Conservation (phyloP, 2,888 invertebrate genomes). For the Sylvicola fuscatus region DNA sequence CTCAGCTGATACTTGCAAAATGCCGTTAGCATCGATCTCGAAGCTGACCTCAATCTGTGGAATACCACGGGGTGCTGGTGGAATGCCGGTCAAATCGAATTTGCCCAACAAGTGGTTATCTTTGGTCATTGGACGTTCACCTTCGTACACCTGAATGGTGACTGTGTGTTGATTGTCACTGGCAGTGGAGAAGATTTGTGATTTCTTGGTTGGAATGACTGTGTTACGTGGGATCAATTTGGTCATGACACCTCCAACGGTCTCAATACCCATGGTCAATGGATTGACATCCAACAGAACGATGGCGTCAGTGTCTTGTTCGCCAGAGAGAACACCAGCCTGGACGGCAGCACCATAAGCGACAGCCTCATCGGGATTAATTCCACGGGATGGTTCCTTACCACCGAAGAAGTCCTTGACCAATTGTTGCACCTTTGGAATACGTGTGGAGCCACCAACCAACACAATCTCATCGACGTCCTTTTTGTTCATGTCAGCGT, state of each 20-base stretch:
- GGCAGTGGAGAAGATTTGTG: constrained; percentile 97
- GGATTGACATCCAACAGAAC: constrained; percentile 96
- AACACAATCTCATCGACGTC: constrained; percentile 98
- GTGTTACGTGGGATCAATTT: constrained; percentile 96
- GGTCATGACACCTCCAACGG: constrained; percentile 99
- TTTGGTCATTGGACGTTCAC: constrained; percentile 99
- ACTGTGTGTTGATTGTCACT: constrained; percentile 98
- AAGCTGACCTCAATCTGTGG: constrained; percentile 91
- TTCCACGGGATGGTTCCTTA: constrained; percentile 94
- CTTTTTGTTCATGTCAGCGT: constrained; percentile 97
- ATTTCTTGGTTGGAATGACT: constrained; percentile 97
- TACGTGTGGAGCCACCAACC: constrained; percentile 97
- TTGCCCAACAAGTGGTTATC: constrained; percentile 97
- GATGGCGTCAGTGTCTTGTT: constrained; percentile 92
- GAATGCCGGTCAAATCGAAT: constrained; percentile 94
- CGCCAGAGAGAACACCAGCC: constrained; percentile 89
- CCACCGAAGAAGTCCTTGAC: constrained; percentile 92
- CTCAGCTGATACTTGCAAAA: constrained; percentile 90
- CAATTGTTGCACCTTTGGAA: constrained; percentile 89
- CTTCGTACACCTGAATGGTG: constrained; percentile 96
- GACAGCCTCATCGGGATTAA: constrained; percentile 98
- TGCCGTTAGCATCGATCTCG: constrained; percentile 88
- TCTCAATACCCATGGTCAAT: constrained; percentile 97
- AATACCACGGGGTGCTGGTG: constrained; percentile 82
- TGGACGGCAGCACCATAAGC: constrained; percentile 98